Base-by-base conservation (phyloP, 1,140 invertebrate species). In the Hyles euphorbiae region DNA sequence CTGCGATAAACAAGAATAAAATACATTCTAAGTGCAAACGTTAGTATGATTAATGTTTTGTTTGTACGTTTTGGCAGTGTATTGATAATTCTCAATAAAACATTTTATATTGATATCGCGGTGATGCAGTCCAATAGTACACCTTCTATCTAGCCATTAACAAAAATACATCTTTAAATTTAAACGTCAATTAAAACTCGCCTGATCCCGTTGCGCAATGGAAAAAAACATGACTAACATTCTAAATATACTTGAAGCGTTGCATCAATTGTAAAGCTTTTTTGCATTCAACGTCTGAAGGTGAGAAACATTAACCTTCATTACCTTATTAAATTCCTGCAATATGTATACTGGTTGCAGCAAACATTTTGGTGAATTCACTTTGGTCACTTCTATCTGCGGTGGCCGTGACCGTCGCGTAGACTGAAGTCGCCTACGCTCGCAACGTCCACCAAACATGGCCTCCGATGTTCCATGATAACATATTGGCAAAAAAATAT, bases 391-490 rank as follows among this genome's bases (percentile, higher is more conserved):
- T 67, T 70, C 60, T 63, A 66, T 65, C 53, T n/a, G 61, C 65
- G 66, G 22, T 65, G 76, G 70, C 74, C 77, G 65, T 80, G 75
- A 79, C 78, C 76, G 72, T 65, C 46, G 56, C 54, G 54, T 60
- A 67, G 61, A 66, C 70, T 66, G 70, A 74, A 70, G 63, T 74
- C 81, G 73, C 81, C 81, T 74, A 82, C 78, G 75, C 74, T 50
- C 51, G 36, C 51, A 56, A 43, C 43, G 44, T 12, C 12, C 49
- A 61, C 78, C 75, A 80, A n/a, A 56, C 48, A 34, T 67, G 76
- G 76, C 56, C 78, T 63, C 65, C 61, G 63, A 61, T 54, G 53
- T 58, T 63, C 6, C 34, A 46, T 53, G 44, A 53, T 66, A 63
- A 57, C 12, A 60, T 53, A 60, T 49, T 12, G 10, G 34, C 48